Evolutionary conservation across 2,113 vertebrate genomes (phyloP).

Genomic region (Anas platyrhynchos): DNA sequence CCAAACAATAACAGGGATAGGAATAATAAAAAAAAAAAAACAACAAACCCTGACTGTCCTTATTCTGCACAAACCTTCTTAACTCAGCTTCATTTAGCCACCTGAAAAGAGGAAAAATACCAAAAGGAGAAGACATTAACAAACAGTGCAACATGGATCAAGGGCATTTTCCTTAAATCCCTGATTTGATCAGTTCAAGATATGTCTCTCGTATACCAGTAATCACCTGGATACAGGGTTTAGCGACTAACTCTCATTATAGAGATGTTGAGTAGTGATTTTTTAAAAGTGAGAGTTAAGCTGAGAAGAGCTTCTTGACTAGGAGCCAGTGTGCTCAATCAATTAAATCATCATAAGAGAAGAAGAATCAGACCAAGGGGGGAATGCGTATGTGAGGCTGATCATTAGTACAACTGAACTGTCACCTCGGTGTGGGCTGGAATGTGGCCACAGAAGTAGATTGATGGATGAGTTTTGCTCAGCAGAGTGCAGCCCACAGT

Average conservation of each 20-base stretch:
- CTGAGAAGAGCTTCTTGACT: slow-evolving; percentile 63
- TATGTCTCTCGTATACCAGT: neutral
- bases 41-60: neutral
- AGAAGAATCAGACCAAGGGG: slow-evolving; percentile 7
- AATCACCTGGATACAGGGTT: slow-evolving; percentile 40
- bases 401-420: slow-evolving; percentile 38
- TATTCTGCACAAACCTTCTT: neutral
- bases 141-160: slow-evolving; percentile 1
- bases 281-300: slow-evolving; percentile 49
- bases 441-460: slow-evolving; percentile 21
- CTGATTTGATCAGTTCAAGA: neutral
- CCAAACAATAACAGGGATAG: neutral
- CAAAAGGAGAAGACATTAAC: neutral
- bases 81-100: neutral
- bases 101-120: neutral
- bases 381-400: neutral
- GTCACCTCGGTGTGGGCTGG: slow-evolving; percentile 40
- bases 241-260: slow-evolving; percentile 61
- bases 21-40: neutral
- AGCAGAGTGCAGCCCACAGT: slow-evolving; percentile 24
- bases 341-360: slow-evolving; percentile 70
- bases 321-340: slow-evolving; percentile 26
- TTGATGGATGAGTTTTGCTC: slow-evolving; percentile 54
- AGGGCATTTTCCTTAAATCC: slow-evolving; percentile 4
- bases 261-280: slow-evolving; percentile 37